phyloP scores from a whole-genome alignment of 2,113 vertebrate genomes.

The Hemicordylus capensis region DNA sequence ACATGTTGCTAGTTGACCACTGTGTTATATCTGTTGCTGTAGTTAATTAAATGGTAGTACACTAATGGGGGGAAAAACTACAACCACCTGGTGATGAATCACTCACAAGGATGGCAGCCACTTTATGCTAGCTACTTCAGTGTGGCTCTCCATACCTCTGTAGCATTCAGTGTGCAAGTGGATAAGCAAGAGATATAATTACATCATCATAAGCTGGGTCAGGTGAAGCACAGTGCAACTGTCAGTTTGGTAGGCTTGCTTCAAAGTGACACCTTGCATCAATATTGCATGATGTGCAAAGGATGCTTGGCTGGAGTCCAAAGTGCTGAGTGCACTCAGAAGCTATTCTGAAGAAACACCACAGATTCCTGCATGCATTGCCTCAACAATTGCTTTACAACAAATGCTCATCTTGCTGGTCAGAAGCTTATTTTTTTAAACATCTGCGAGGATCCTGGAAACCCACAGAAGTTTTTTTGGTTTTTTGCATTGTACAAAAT shows the following conservation, averaged over 20 bases:
- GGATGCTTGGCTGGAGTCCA: background rate
- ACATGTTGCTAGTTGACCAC: background rate
- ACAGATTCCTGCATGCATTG: background rate
- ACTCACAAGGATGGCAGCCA: background rate
- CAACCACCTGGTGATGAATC: background rate
- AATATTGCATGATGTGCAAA: background rate
- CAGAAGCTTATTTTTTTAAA: background rate
- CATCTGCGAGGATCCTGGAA: background rate
- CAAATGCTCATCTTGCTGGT: background rate
- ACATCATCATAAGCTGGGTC: background rate
- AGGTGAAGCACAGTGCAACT: background rate
- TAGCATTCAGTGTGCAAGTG: background rate
- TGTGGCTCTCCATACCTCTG: background rate
- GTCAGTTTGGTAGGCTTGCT: background rate
- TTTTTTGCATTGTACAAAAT: background rate
- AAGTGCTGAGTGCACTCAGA: too few species aligned
- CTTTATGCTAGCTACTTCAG: background rate
- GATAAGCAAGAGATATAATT: background rate
- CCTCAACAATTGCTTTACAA: background rate
- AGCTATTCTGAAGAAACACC: accelerated
- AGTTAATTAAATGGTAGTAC: background rate
- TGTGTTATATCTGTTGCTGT: background rate
- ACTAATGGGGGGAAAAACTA: background rate
- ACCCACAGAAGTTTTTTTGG: background rate
- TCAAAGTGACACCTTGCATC: background rate